These are phyloP conservation scores for Eupithecia insigniata DNA, from an alignment of 2,888 invertebrate species.

Conservation along the genomic window DNA sequence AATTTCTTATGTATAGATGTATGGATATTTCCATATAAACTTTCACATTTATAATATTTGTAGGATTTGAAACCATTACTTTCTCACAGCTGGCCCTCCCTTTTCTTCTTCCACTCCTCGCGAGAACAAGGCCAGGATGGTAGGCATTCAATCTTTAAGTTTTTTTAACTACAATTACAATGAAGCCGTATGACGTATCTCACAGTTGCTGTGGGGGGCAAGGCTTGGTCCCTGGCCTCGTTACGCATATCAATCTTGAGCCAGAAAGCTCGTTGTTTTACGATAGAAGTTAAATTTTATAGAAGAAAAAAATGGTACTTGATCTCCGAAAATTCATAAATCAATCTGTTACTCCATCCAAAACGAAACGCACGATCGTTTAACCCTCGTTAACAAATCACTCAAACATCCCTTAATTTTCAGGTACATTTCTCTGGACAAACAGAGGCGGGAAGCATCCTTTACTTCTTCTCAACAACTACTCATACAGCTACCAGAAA, in stretches of 20 bases:
- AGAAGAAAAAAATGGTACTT: background rate
- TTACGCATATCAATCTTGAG: background rate
- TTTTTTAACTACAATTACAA: background rate
- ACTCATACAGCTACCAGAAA: slow-evolving; percentile 78
- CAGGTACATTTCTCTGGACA: slow-evolving; percentile 76
- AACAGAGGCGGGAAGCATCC: slow-evolving; percentile 77
- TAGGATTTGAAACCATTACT: background rate
- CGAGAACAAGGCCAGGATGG: background rate
- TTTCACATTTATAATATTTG: too few relatives aligned
- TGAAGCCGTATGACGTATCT: background rate
- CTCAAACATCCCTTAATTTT: slow-evolving; percentile 16
- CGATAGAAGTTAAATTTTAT: background rate
- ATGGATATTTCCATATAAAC: too few relatives aligned
- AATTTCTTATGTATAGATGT: too few relatives aligned
- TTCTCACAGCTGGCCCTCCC: background rate
- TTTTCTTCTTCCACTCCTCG: background rate
- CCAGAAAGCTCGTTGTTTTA: background rate
- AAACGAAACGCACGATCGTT: background rate
- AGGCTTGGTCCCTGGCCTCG: background rate
- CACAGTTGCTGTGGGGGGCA: background rate
- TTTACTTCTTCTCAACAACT: slow-evolving; percentile 67
- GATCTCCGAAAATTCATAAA: background rate
- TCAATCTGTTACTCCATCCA: background rate
- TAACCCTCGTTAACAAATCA: background rate
- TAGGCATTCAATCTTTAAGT: background rate